phyloP scores from a whole-genome alignment of 2,888 invertebrate species.

The Catocala fraxini region DNA sequence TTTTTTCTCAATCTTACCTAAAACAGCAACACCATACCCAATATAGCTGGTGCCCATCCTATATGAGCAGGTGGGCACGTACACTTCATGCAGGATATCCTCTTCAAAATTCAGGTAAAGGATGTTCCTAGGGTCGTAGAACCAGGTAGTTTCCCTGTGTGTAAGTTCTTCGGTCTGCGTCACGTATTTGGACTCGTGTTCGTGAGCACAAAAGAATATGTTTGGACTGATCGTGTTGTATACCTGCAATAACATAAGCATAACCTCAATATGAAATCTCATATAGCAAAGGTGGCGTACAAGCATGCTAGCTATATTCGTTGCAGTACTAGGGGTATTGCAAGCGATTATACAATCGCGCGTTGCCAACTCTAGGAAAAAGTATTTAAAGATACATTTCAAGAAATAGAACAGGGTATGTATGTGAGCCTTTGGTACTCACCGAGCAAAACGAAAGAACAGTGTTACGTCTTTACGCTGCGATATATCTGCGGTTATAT shows the following conservation, averaged over 20 bases:
- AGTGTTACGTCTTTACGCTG: too few species aligned
- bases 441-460: too few species aligned
- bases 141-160: slow-evolving; percentile 51
- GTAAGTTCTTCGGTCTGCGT: slow-evolving; percentile 66
- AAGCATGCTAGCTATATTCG: too few species aligned
- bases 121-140: slow-evolving; percentile 56
- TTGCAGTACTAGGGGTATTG: too few species aligned
- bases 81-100: slow-evolving; percentile 90
- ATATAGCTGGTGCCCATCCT: slow-evolving; percentile 96
- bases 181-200: slow-evolving; percentile 90
- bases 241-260: slow-evolving; percentile 79
- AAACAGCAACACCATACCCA: slow-evolving; percentile 94
- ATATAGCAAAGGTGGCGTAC: too few species aligned
- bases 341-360: too few species aligned
- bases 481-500: too few species aligned
- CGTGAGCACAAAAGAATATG: slow-evolving; percentile 89
- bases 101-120: slow-evolving; percentile 59
- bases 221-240: slow-evolving; percentile 87
- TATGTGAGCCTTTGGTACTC: too few species aligned
- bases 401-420: too few species aligned
- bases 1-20: slow-evolving; percentile 88
- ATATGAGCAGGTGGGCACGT: slow-evolving; percentile 98
- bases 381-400: too few species aligned
- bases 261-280: neutral
- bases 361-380: too few species aligned